Percentiles rank a stretch among this genome's conserved stretches.
phyloP scores from a whole-genome alignment of 2,797 vertebrate genomes.

The Prionace glauca region DNA sequence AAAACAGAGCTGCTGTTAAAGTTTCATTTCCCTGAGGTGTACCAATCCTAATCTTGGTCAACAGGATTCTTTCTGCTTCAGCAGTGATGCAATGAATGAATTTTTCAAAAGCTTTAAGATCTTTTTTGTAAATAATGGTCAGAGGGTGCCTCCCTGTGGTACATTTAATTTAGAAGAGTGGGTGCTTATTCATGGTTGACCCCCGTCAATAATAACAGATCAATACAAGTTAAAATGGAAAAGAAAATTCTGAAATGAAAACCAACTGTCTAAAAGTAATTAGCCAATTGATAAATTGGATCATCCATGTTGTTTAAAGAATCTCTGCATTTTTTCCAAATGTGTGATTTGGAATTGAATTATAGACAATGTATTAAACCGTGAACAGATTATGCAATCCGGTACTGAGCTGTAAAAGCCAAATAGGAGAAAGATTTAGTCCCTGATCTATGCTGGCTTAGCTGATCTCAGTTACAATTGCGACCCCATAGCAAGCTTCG shows the following conservation, averaged over 20 bases:
- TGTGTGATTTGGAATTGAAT: neutral
- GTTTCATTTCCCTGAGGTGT: neutral
- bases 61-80: conserved; percentile 9
- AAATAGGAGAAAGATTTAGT: neutral
- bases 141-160: conserved; percentile 33
- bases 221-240: neutral
- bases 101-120: neutral
- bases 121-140: neutral
- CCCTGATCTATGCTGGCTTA: neutral
- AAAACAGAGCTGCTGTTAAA: neutral
- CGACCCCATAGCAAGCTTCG: neutral
- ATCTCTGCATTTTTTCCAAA: neutral
- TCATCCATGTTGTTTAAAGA: neutral
- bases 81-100: neutral
- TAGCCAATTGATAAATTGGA: no score
- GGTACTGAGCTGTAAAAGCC: neutral
- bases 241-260: neutral
- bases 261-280: neutral
- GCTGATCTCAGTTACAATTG: neutral
- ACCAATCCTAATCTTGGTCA: conserved; percentile 9
- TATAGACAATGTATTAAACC: neutral
- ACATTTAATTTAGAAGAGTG: neutral
- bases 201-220: neutral
- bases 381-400: neutral
- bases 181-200: neutral